Base-by-base conservation (phyloP, 1,140 invertebrate species). In the Stenopsyche tienmushanensis region DNA sequence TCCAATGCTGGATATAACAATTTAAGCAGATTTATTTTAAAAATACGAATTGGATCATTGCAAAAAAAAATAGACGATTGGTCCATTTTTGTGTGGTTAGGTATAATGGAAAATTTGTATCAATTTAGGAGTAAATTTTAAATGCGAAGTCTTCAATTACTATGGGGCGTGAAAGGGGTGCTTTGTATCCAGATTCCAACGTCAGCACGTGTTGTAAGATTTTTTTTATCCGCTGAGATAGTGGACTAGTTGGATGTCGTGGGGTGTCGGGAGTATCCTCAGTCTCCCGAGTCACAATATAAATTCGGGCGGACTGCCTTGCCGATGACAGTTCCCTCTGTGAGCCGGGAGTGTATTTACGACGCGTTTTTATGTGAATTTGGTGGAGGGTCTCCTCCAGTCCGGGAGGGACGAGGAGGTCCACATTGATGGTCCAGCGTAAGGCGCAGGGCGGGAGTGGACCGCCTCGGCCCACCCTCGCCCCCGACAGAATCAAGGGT, bases 301-400 rank as follows among this genome's bases (percentile, higher is more conserved):
- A 57, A 57, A 57, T 57, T 57, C 53, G 34, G 24, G 25, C 25
- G 53, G 44, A 29, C 53, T 57, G 53, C 53, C 53, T 57, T 57
- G 53, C 53, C 53, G 53, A 57, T 57, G 53, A 57, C 53, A 57
- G 53, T 57, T 57, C 34, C 24, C 34, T 39, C 53, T 26, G 53
- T 15, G 24, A 57, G 53, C 53, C 9, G 24, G 5, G 34, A 39
- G n/a, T 57, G 34, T 57, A 29, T 29, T 57, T 57, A 53, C 44
- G 44, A 47, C 44, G 44, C 44, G 44, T 47, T 47, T 47, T 47
- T 47, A 47, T 47, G 44, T 47, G 44, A 47, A 47, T 15, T 47
- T 47, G 7, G 44, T 47, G 17, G 44, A 9, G 44, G 44, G 17
- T 8, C 8, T 8, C 44, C 3, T 15, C 10, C 5, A 15, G 44